Conservation (phyloP, 2,113 vertebrate genomes). For the Brienomyrus longianalis region DNA sequence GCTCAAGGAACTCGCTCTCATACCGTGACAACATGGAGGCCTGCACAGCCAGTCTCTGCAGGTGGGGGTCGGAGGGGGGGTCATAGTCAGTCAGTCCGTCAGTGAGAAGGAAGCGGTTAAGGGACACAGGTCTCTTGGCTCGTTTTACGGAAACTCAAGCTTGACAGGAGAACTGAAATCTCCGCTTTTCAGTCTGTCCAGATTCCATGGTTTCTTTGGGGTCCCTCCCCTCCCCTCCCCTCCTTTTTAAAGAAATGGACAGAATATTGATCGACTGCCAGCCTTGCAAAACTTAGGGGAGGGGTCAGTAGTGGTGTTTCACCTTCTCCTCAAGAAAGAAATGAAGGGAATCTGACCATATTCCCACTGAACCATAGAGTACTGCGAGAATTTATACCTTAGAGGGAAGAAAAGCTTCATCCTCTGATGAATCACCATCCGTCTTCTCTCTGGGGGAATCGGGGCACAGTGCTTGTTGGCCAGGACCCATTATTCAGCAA, state of each 20-base stretch:
- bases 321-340: not conserved
- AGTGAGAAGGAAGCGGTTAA: conserved; percentile 35
- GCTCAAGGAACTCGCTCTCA: conserved; percentile 87
- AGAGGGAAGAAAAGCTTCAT: conserved; percentile 49
- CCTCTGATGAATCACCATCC: conserved; percentile 56
- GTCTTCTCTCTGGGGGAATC: conserved; percentile 54
- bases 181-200: not conserved
- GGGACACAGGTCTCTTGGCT: not conserved
- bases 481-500: conserved; percentile 43
- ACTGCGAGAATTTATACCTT: conserved; percentile 38
- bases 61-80: conserved; percentile 19
- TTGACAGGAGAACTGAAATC: too few relatives aligned
- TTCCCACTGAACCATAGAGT: not conserved
- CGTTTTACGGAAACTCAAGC: conserved; percentile 14
- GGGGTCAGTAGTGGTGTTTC: not conserved
- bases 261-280: not conserved
- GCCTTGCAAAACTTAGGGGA: not conserved
- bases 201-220: not conserved
- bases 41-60: conserved; percentile 72
- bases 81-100: not conserved
- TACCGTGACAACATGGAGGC: conserved; percentile 86
- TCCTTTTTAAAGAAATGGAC: not conserved
- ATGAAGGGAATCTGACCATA: not conserved
- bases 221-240: not conserved
- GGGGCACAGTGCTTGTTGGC: not conserved